A percentile compares a stretch with the other conserved stretches of the same genome.
These are phyloP conservation scores for Bombus sibiricus DNA, from an alignment of 1,140 invertebrate genomes.

Conservation along the genomic window DNA sequence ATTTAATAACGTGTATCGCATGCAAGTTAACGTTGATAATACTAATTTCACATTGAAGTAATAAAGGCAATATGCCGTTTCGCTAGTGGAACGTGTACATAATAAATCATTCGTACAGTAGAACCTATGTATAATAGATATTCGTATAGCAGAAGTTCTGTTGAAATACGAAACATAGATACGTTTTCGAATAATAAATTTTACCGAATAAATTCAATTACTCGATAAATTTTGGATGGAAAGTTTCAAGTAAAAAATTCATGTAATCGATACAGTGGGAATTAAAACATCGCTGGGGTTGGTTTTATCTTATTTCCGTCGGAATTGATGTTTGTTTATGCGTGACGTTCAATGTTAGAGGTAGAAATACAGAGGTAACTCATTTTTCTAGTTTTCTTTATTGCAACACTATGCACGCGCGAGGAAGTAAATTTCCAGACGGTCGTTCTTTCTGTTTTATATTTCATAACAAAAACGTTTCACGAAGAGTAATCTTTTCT, in stretches of 20 bases:
- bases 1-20: not conserved
- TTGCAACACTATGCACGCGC: not conserved
- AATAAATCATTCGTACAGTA: not conserved
- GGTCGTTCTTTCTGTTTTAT: constrained; percentile 19
- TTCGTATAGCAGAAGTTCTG: not conserved
- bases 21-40: not conserved
- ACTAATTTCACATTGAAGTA: not conserved
- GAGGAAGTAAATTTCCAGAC: not conserved
- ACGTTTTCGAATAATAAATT: not conserved
- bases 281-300: not conserved
- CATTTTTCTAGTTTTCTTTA: constrained; percentile 5
- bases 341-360: not conserved
- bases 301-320: not conserved
- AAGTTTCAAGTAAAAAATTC: not conserved
- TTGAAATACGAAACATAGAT: not conserved
- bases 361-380: not conserved
- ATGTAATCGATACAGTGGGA: not conserved
- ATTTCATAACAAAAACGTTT: constrained; percentile 32
- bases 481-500: constrained; percentile 9
- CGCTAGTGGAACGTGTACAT: not conserved
- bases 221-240: not conserved
- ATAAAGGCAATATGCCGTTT: not conserved
- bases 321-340: not conserved
- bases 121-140: not conserved
- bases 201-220: not conserved